Base-by-base conservation (phyloP, 2,797 vertebrate genomes). In the Cyprinodon diabolis region DNA sequence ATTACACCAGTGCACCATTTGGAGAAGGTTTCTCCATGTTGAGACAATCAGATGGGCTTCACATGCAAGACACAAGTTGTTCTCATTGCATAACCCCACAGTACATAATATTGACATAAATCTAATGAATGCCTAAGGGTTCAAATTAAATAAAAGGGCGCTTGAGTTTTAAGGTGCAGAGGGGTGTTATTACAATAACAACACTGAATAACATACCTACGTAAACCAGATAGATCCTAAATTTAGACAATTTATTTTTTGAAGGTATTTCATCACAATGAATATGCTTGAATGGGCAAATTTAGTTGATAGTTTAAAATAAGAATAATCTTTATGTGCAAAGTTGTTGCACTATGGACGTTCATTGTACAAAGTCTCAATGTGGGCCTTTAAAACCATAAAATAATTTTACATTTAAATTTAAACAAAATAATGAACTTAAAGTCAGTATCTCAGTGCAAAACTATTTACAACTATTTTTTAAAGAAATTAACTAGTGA, bases 11-110 rank as follows among this genome's bases (percentile, higher is more conserved):
- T 69, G 73, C 73, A 65, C 72, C 74, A 49, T 55, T 45, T 82
- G 68, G 62, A 43, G 77, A 83, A 83, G 69, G 68, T 77, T 79
- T 79, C 70, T 71, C 76, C 86, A 71, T 75, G 68, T 84, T 49
- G 51, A 79, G 86, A 92, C 90, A 90, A 93, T 92, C 90, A 82
- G 78, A 87, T 40, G 40, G 66, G 80, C 84, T 83, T 67, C 13
- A 68, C 9, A n/a, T 84, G 75, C 72, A 70, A 82, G 68, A 68
- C 66, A 21, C 71, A 51, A 40, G 62, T 69, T 10, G 58, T 75
- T 81, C 65, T 37, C 17, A 47, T 54, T 77, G 62, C 10, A 52
- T 65, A 68, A 55, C 62, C 55, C 62, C 54, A 25, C 47, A n/a
- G 81, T 69, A 68, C n/a, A 69, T 56, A 68, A 68, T 77, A 77